Evolutionary conservation across 2,797 vertebrate species (phyloP), one percentile per base, ranked within the genome.

Genomic region (Harpagifer antarcticus): DNA sequence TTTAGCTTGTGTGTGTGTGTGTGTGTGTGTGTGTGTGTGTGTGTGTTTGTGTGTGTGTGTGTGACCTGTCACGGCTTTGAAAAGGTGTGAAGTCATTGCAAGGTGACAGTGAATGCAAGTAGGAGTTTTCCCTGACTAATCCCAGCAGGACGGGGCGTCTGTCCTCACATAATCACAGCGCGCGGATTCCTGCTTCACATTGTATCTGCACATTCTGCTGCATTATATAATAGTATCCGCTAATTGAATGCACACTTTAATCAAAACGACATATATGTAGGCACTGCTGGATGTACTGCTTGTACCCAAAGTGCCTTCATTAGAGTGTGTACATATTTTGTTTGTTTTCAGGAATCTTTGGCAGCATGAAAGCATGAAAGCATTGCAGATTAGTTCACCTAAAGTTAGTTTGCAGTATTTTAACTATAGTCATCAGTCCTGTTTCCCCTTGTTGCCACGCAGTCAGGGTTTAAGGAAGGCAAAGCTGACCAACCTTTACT

Each of bases 81-180:
- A 84, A 88, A 83, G 82, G 75, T 83, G 83, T 67, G 73, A 90
- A 80, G 82, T 86, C 72, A 75, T 69, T 61, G 75, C 61, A 86
- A 80, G 67, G 82, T 85, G 86, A 87, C 58, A 40, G 67, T 37
- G 61, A 83, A 86, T 27, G 48, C 59, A 55, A 48, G 61, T 64
- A 76, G 79, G 74, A 60, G 55, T 86, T 87, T 80, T 65, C 56
- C 47, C 77, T 60, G 69, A 67, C 68, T 84, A 73, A 86, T 83
- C 81, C 70, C 63, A 65, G 72, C 82, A 76, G 83, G 60, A 78
- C 54, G 72, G 61, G 45, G 58, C 7, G 56, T 62, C 55, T 54
- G 61, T 54, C 68, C 76, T 56, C 57, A 81, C 71, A 65, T 74
- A 60, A 72, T 84, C 74, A 66, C 45, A 66, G 62, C 13, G 8